Percentiles rank a stretch among this genome's conserved stretches.
phyloP scores from a whole-genome alignment of 2,113 vertebrate genomes.

The Bungarus multicinctus region DNA sequence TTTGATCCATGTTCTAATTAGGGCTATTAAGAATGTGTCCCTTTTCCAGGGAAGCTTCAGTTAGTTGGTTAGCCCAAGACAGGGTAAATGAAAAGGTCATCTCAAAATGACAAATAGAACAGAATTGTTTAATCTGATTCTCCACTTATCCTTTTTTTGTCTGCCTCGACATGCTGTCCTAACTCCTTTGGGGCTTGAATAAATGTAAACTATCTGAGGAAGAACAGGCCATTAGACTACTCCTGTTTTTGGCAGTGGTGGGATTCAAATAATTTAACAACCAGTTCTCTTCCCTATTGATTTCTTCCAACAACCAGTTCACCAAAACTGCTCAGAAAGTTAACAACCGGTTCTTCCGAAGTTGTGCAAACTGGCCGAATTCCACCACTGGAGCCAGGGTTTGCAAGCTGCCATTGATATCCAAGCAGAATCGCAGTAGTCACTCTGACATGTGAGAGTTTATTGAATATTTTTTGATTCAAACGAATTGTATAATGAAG shows the following conservation, averaged over 20 bases:
- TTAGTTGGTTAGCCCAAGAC: background rate
- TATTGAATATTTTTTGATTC: background rate
- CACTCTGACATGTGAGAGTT: background rate
- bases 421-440: background rate
- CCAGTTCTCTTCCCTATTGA: too few species aligned
- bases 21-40: background rate
- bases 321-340: too few species aligned
- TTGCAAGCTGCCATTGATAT: background rate
- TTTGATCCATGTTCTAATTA: background rate
- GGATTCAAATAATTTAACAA: too few species aligned
- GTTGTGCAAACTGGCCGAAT: too few species aligned
- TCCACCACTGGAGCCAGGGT: background rate
- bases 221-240: background rate
- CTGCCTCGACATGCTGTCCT: background rate
- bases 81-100: background rate
- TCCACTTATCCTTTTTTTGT: background rate
- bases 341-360: too few species aligned
- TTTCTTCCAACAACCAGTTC: too few species aligned
- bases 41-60: background rate
- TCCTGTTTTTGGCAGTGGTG: background rate
- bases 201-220: background rate
- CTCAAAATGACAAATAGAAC: background rate
- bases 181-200: background rate
- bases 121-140: background rate
- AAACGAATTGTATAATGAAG: background rate